Base-by-base conservation (phyloP, 2,113 vertebrate genomes). In the Esox niger region DNA sequence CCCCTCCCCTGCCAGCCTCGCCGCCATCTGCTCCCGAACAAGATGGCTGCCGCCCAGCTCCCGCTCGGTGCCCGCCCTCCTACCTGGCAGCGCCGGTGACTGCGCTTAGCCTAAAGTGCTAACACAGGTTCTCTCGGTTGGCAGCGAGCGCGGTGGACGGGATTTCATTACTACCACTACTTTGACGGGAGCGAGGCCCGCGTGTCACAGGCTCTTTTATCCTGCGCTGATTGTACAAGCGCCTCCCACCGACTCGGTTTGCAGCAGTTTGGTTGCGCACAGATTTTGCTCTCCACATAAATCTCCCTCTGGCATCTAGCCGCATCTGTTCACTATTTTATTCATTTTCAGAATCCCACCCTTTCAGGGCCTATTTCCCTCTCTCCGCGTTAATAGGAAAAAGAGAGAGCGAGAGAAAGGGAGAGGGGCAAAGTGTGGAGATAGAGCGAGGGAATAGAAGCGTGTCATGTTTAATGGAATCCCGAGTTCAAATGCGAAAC, bases 201-300 rank as follows among this genome's bases (percentile, higher is more conserved):
- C 21, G 47, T 52, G 47, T 92, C 92, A 92, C 93, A 91, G 93
- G 95, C 93, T 94, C 94, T 95, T 96, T 98, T 97, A 96, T 97
- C 94, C 91, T 88, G 93, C 92, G 94, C 92, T 96, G 95, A 96
- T 96, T 94, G 95, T 95, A 98, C 96, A 98, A 93, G 94, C 89
- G 92, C 95, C 94, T 95, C 97, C 97, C 93, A 93, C 93, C 90
- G 95, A 93, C 94, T 96, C 94, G 89, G 95, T 96, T 95, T 95
- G 94, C 95, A 96, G 95, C 95, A 96, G 95, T 98, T 98, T 97
- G 96, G 95, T 97, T 94, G 94, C 90, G 93, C 92, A 92, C 97
- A 95, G 95, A 97, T 96, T 96, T 97, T 91, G 87, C 95, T 95
- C 92, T 91, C 95, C 91, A 92, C 94, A 95, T 94, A 93, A 94